phyloP scores from a whole-genome alignment of 2,888 invertebrate genomes.

The Apeira syringaria region DNA sequence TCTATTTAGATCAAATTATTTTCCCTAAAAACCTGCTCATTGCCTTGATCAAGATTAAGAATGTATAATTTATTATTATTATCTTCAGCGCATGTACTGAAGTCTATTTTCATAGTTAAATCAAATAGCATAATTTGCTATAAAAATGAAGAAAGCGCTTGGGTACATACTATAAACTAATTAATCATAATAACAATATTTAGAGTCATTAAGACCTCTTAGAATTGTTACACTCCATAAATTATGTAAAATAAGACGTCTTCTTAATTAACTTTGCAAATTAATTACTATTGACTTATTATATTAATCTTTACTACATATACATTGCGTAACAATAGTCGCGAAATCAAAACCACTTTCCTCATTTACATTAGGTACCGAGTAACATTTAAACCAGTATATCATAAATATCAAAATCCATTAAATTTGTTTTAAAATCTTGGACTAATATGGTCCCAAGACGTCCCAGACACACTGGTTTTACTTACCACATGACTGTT shows the following conservation, averaged over 20 bases:
- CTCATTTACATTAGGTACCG: conserved; percentile 19
- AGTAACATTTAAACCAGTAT: conserved; percentile 17
- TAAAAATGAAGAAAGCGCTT: no score
- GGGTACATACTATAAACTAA: background rate
- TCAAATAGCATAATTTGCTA: no score
- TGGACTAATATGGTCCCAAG: no score
- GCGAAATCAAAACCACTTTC: conserved; percentile 26
- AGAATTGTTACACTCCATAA: conserved; percentile 15
- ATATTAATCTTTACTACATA: conserved; percentile 17
- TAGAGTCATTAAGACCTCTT: background rate
- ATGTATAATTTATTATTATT: no score
- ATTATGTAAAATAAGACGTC: conserved; percentile 25
- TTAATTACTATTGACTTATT: conserved; percentile 4
- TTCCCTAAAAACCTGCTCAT: no score
- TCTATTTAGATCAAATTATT: no score
- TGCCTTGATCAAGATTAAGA: no score
- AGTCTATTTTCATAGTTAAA: no score
- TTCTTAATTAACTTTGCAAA: conserved; percentile 15
- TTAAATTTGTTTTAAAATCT: no score
- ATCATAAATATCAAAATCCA: conserved; percentile 5
- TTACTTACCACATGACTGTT: no score
- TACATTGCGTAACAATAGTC: conserved; percentile 27
- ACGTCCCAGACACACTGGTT: no score
- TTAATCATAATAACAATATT: background rate
- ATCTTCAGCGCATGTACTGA: no score